phyloP scores from a whole-genome alignment of 2,797 vertebrate species.

The Coregonus ussuriensis region DNA sequence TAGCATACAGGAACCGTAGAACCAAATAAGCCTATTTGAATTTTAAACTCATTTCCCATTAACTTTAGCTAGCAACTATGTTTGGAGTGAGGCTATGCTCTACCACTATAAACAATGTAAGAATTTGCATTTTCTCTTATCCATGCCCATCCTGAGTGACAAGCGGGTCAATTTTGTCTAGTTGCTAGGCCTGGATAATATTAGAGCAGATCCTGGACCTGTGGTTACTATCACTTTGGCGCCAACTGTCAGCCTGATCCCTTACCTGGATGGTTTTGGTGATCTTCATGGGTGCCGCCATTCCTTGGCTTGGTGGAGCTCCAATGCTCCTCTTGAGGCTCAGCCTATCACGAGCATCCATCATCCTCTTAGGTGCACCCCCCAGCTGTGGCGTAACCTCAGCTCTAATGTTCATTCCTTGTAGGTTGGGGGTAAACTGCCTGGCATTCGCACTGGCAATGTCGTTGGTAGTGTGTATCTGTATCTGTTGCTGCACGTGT shows the following conservation, averaged over 20 bases:
- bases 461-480: constrained; percentile 66
- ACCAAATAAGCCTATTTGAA: not conserved
- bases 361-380: constrained; percentile 79
- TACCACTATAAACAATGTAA: not conserved
- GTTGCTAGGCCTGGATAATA: not conserved
- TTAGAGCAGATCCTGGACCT: constrained; percentile 1
- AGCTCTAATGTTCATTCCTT: constrained; percentile 59
- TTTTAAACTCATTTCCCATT: not conserved
- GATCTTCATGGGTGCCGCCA: constrained; percentile 84
- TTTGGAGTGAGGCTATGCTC: not conserved
- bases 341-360: constrained; percentile 92
- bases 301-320: constrained; percentile 63
- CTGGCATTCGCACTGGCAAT: constrained; percentile 48
- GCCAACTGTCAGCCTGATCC: constrained; percentile 18
- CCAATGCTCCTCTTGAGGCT: constrained; percentile 88
- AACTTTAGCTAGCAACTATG: not conserved
- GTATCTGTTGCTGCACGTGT: constrained; percentile 70
- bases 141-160: not conserved
- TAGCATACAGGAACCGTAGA: no score
- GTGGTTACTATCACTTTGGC: not conserved
- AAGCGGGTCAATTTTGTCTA: not conserved
- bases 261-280: constrained; percentile 97
- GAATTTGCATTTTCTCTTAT: not conserved
- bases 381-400: constrained; percentile 56
- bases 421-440: constrained; percentile 59